These are phyloP conservation scores for Leucoraja ocellata DNA, from an alignment of 2,797 vertebrate genomes.

Conservation along the genomic window DNA sequence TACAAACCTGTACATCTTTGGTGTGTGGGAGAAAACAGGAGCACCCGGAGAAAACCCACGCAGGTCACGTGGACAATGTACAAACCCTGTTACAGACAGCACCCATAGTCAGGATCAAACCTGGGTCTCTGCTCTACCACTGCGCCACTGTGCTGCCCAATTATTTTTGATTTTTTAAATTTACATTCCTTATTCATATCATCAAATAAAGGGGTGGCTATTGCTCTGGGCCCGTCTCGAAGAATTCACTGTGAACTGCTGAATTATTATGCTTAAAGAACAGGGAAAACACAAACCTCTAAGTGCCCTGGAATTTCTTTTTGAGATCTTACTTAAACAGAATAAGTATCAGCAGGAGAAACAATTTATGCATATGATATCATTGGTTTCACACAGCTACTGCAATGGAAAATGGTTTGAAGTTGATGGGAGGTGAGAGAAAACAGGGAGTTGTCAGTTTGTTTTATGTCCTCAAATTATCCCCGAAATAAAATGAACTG, in stretches of 20 bases:
- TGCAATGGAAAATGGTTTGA: not conserved
- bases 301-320: not conserved
- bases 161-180: not conserved
- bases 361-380: not conserved
- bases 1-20: no score
- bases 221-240: not conserved
- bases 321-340: not conserved
- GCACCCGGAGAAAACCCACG: no score
- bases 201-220: no score
- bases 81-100: no score
- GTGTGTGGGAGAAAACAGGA: no score
- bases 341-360: not conserved
- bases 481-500: not conserved
- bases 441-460: not conserved
- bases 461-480: no score
- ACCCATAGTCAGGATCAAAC: no score
- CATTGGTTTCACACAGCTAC: no score
- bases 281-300: not conserved
- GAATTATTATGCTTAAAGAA: not conserved
- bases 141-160: no score
- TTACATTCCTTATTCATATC: not conserved
- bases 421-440: not conserved
- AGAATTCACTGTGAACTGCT: not conserved
- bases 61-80: no score
- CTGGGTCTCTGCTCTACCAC: no score